phyloP scores from a whole-genome alignment of 64 coral and sea anemone species.

The Pachyseris speciosa region DNA sequence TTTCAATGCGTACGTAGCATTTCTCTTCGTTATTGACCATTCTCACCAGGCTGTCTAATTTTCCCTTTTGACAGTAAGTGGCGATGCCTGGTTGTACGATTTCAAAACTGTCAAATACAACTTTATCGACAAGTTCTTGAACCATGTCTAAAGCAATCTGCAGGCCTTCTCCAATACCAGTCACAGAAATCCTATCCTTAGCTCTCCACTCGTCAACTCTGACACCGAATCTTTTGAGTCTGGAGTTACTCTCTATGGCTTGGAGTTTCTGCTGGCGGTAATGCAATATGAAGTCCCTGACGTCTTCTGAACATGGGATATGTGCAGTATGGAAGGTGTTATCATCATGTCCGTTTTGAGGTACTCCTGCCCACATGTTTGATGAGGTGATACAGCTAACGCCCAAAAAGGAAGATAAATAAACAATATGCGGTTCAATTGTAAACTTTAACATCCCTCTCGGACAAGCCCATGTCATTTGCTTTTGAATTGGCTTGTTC shows the following conservation, averaged over 20 bases:
- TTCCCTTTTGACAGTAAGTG: background rate
- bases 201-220: background rate
- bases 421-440: background rate
- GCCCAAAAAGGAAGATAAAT: background rate
- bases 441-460: too few species aligned
- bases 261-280: background rate
- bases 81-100: background rate
- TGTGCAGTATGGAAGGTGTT: background rate
- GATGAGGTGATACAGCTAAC: too few species aligned
- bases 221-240: background rate
- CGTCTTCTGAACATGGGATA: background rate
- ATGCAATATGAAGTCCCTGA: background rate
- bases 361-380: background rate
- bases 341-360: background rate
- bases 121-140: background rate
- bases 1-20: background rate
- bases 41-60: background rate
- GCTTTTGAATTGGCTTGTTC: too few species aligned
- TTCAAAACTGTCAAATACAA: background rate
- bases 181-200: background rate
- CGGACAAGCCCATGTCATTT: too few species aligned
- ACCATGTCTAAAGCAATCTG: background rate
- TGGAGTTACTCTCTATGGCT: background rate
- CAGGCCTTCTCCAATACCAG: background rate
- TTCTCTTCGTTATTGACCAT: constrained; percentile 7